Evolutionary conservation across 2,888 invertebrate species (phyloP).

Genomic region (Drosophila anomalata): DNA sequence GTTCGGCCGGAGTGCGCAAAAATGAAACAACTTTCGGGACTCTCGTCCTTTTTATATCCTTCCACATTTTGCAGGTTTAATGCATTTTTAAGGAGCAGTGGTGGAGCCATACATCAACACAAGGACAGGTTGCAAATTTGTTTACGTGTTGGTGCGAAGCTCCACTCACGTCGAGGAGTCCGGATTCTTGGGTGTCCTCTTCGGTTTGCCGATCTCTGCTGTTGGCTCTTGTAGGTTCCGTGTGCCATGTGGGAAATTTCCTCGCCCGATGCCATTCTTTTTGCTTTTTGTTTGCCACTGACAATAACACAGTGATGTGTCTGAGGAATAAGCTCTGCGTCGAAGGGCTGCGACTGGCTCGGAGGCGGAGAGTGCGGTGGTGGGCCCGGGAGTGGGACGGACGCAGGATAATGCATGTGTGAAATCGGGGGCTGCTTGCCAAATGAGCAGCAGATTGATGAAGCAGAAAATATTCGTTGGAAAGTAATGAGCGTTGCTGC

Average conservation of each 20-base stretch:
- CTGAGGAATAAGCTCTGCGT: neutral
- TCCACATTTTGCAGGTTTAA: constrained; percentile 31
- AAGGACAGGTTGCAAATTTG: constrained; percentile 18
- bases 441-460: constrained; percentile 46
- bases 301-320: constrained; percentile 30
- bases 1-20: neutral
- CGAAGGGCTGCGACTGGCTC: too few species aligned
- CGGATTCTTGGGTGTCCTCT: constrained; percentile 15
- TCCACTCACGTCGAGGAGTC: constrained; percentile 13
- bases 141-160: constrained; percentile 25
- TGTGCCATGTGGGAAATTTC: constrained; percentile 17
- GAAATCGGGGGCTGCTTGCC: constrained; percentile 19
- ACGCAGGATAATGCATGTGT: constrained; percentile 6
- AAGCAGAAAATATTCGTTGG: constrained; percentile 29
- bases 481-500: constrained; percentile 36
- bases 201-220: constrained; percentile 1
- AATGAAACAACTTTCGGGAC: constrained; percentile 7
- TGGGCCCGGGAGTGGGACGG: neutral
- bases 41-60: constrained; percentile 12
- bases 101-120: constrained; percentile 15
- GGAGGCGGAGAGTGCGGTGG: neutral
- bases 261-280: constrained; percentile 4
- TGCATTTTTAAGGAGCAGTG: constrained; percentile 39
- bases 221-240: constrained; percentile 8
- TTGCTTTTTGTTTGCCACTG: constrained; percentile 22